Evolutionary conservation across 2,888 invertebrate species (phyloP).

Genomic region (Prenolepis imparis): DNA sequence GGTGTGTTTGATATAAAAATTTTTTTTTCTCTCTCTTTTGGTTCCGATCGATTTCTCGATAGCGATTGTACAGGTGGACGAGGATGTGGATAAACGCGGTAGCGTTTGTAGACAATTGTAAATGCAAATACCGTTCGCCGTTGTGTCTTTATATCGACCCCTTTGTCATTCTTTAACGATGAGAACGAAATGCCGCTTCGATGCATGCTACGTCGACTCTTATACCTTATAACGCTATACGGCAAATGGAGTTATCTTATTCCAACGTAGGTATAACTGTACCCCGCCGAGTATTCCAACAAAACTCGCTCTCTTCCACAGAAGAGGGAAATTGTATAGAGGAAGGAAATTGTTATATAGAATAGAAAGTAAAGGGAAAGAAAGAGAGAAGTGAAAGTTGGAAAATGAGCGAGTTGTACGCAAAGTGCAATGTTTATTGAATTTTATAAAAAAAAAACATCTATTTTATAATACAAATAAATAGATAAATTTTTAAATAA

Average conservation of each 20-base stretch:
- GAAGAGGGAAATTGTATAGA: neutral
- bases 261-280: slow-evolving; percentile 13
- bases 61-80: neutral
- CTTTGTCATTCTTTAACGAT: slow-evolving; percentile 33
- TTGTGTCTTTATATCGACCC: slow-evolving; percentile 43
- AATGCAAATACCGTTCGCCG: slow-evolving; percentile 30
- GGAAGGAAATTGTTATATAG: slow-evolving; percentile 34
- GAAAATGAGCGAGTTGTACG: slow-evolving; percentile 8
- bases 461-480: neutral
- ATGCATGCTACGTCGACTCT: slow-evolving; percentile 25
- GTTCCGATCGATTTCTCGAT: slow-evolving; percentile 26
- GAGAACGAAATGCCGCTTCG: slow-evolving; percentile 28
- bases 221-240: slow-evolving; percentile 21
- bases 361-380: slow-evolving; percentile 27
- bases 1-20: slow-evolving; percentile 11
- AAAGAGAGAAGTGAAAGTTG: slow-evolving; percentile 26
- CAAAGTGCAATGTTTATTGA: neutral
- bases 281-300: neutral
- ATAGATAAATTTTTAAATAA: neutral
- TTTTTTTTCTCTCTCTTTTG: neutral
- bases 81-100: slow-evolving; percentile 22
- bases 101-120: slow-evolving; percentile 28
- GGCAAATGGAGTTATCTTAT: slow-evolving; percentile 24
- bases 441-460: slow-evolving; percentile 13
- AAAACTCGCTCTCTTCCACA: neutral